These are phyloP conservation scores for Thaumetopoea pityocampa DNA, from an alignment of 1,140 invertebrate species.

Conservation along the genomic window DNA sequence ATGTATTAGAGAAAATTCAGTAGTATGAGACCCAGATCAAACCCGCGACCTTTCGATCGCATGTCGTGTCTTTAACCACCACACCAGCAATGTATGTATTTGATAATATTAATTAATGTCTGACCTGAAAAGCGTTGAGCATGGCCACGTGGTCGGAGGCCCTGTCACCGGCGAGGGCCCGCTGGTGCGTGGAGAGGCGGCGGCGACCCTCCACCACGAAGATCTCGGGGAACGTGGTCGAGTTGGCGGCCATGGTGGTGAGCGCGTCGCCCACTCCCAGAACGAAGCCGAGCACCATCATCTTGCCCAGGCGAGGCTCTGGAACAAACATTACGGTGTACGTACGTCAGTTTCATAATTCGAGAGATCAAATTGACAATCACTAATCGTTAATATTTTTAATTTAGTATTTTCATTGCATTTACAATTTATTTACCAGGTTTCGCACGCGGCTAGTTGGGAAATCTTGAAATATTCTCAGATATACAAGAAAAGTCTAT, in stretches of 20 bases:
- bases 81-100: background rate
- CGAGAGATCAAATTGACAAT: too few relatives aligned
- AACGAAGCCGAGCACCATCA: slow-evolving; percentile 92
- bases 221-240: slow-evolving; percentile 93
- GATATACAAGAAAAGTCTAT: too few relatives aligned
- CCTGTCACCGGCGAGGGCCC: slow-evolving; percentile 88
- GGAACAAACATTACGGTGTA: slow-evolving; percentile 5
- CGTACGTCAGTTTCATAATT: background rate
- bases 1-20: too few relatives aligned
- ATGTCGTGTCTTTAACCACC: background rate
- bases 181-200: slow-evolving; percentile 85
- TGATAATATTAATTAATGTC: background rate
- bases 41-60: background rate
- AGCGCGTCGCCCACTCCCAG: slow-evolving; percentile 92
- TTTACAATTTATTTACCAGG: too few relatives aligned
- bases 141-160: slow-evolving; percentile 97
- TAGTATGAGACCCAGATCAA: too few relatives aligned
- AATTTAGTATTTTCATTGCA: too few relatives aligned
- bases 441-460: too few relatives aligned
- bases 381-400: too few relatives aligned
- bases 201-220: slow-evolving; percentile 83
- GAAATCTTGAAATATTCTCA: too few relatives aligned
- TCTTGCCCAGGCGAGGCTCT: slow-evolving; percentile 95
- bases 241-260: slow-evolving; percentile 95
- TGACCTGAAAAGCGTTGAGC: slow-evolving; percentile 90